Evolutionary conservation across 1,140 invertebrate genomes (phyloP), one percentile per base, ranked within the genome.

Genomic region (Drosophila insularis): DNA sequence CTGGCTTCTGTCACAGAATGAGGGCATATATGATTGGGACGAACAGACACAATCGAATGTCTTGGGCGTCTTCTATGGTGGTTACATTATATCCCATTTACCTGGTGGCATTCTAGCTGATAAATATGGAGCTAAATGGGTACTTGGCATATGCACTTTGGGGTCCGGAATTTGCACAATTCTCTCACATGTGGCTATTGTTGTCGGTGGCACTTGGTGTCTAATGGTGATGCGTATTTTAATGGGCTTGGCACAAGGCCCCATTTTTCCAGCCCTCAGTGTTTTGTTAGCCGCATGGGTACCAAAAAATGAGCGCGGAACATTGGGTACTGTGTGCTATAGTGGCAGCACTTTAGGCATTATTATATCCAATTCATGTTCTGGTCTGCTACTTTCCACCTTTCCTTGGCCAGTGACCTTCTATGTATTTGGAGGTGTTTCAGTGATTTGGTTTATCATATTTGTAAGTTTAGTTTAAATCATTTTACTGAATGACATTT

Each of bases 81-180:
- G 95, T 0, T 96, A 96, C 75, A 93, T 96, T 0, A 69, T 96
- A 0, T 95, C 95, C 0, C 95, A 96, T 76, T 63, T 96, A 2
- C 95, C 95, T 0, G 96, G 96, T 0, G 96, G 95, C 0, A 93
- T 96, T 71, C 79, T 97, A 46, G 95, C 96, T 0, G 96, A 97
- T 75, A 93, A 93, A 59, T 97, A 95, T 69, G 95, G 95, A 0
- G 95, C 95, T 0, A 97, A 97, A 80, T 94, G 84, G 84, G 75
- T 87, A 0, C 32, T 90, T 3, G 53, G 32, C 19, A 0, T 64
- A 7, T 53, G 70, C 23, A 71, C 82, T 7, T 2, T 71, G 0
- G 1, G 58, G 0, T 76, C 84, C 0, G 73, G 23, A 0, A 0
- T 89, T 0, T 60, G 61, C 2, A 77, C 76, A 2, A 0, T 61